These are phyloP conservation scores for Rhizomys pruinosus DNA, from an alignment of 2,113 vertebrate genomes.

Conservation along the genomic window DNA sequence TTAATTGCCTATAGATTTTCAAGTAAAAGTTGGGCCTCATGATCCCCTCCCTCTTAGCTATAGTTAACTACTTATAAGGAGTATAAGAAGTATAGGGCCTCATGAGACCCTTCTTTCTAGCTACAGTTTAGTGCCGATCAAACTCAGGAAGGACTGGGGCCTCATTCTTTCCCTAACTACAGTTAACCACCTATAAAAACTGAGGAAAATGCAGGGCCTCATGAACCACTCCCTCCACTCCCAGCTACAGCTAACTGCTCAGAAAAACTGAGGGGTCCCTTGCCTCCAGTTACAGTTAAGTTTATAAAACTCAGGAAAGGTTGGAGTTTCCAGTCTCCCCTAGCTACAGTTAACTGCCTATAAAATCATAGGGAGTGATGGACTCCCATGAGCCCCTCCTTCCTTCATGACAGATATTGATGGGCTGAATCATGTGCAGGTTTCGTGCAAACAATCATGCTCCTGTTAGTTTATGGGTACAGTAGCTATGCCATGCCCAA, in stretches of 20 bases:
- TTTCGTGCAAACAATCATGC: too few species aligned
- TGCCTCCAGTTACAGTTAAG: background rate
- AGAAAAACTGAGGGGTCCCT: background rate
- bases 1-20: background rate
- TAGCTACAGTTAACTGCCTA: background rate
- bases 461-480: background rate
- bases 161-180: background rate
- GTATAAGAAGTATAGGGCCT: too few species aligned
- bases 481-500: background rate
- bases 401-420: background rate
- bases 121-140: background rate
- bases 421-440: background rate
- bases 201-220: background rate
- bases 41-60: background rate
- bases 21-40: too few species aligned
- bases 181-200: background rate
- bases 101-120: background rate
- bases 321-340: too few species aligned
- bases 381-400: background rate
- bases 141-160: too few species aligned
- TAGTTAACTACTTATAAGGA: background rate
- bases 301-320: background rate
- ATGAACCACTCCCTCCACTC: background rate
- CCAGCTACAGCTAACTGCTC: background rate
- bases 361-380: background rate